Evolutionary conservation across 2,113 vertebrate species (phyloP), one percentile per base, ranked within the genome.

Genomic region (Petrocephalus microphthalmus): DNA sequence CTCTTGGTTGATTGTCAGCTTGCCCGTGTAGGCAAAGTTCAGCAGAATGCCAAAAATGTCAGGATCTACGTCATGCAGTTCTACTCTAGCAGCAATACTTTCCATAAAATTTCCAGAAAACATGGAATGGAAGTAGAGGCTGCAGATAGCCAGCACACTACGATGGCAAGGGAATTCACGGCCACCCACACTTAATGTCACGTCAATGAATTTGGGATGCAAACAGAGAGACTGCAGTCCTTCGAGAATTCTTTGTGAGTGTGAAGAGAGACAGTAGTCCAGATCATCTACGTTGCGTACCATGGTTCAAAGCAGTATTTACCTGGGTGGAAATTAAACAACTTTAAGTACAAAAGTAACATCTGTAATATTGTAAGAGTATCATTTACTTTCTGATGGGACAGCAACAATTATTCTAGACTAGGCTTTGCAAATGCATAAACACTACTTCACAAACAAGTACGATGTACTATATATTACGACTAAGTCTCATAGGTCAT

Each of bases 101-200:
- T 99, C 98, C 0, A 97, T 92, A 0, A 99, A 99, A 92, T 98
- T 93, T 0, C 98, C 98, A 0, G 96, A 95, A 87, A 99, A 99
- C 98, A 99, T 99, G 90, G 96, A 96, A 0, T 93, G 95, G 93
- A 99, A 99, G 93, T 99, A 99, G 83, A 94, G 95, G 92, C 98
- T 99, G 93, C 98, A 99, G 78, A 99, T 96, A 0, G 98, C 98
- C 94, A 99, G 93, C 57, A 99, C 92, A 7, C 96, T 91, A 0
- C 98, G 97, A 93, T 99, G 98, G 91, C 98, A 99, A n/a, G 96
- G 97, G 91, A 99, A 98, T 90, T 98, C 97, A n/a, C 56, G 94
- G 0, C 95, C 96, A 0, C 95, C 96, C 0, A 95, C 97, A 87
- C 95, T 94, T 91, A 99, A 92, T 0, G 96, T 98, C 81, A 99